These are phyloP conservation scores for Athripsodes cinereus DNA, from an alignment of 2,888 invertebrate genomes.

Conservation along the genomic window DNA sequence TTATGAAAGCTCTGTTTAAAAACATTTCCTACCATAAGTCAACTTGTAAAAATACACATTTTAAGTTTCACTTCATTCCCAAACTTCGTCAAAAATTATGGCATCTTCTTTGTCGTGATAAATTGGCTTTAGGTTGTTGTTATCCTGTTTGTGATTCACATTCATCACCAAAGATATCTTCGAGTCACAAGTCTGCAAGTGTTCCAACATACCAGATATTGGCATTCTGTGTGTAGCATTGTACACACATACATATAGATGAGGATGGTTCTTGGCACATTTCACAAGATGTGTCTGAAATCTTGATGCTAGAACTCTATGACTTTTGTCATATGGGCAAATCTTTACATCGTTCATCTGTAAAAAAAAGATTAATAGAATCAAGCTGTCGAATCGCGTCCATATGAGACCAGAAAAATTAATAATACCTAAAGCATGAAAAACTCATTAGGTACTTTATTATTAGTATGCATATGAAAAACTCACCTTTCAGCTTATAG, in stretches of 20 bases:
- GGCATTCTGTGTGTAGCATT: conserved; percentile 48
- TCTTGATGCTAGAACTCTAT: conserved; percentile 45
- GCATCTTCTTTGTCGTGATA: not conserved
- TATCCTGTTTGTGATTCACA: not conserved
- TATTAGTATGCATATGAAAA: too few species aligned
- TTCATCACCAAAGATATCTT: not conserved
- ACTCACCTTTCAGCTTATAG: too few species aligned
- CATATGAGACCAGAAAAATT: too few species aligned
- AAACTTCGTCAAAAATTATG: not conserved
- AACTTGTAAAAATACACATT: too few species aligned
- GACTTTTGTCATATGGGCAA: conserved; percentile 34
- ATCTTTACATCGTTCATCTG: conserved; percentile 10
- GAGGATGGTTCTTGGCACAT: conserved; percentile 44
- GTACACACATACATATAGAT: conserved; percentile 47
- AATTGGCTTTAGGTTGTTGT: not conserved
- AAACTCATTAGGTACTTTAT: too few species aligned
- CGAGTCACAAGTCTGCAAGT: conserved; percentile 26
- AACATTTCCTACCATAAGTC: too few species aligned
- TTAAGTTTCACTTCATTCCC: too few species aligned
- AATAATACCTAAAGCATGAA: too few species aligned
- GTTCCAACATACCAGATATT: conserved; percentile 35
- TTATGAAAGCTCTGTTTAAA: too few species aligned
- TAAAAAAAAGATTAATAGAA: not conserved
- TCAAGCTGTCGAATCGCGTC: too few species aligned
- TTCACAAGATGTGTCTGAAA: conserved; percentile 51